Evolutionary conservation across 2,888 invertebrate species (phyloP), one percentile per base, ranked within the genome.

Genomic region (Lasioglossum pauxillum): DNA sequence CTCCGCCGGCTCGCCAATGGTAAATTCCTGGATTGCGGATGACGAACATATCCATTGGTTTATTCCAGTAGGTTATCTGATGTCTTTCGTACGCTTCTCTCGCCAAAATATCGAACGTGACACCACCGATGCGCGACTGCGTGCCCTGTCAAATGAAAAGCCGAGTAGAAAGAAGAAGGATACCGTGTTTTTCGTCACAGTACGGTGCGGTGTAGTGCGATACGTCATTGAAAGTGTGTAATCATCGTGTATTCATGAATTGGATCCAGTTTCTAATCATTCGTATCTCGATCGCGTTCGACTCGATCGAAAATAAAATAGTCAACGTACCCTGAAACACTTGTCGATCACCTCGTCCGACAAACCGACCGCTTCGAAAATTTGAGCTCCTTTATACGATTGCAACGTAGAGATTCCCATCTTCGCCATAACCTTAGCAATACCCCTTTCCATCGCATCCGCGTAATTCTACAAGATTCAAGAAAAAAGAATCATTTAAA

Each of bases 371-470:
- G 99, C 99, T 95, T 99, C 99, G 94, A 99, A 99, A 92, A 99
- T 99, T 96, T 99, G 99, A 0, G 99, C 99, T 88, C 99, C 98
- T 96, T 99, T 99, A 96, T 99, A 99, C 0, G 99, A 99, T 95
- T 99, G 99, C 67, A 99, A 96, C 0, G 99, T 99, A 82, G 99
- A 99, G 94, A 99, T 99, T 82, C 99, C 99, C 99, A 99, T 99
- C 95, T 99, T 99, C 8, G 99, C 99, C 99, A 99, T 99, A 0
- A 97, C 98, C 95, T 99, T 99, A 76, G 98, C 97, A 90, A 98
- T 97, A 76, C 99, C 99, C 1, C 98, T 97, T 93, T 98, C 98
- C 94, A 98, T 97, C 67, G 99, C 99, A 89, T 98, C 97, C 69
- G 98, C 97, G 95, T 99, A 99, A 90, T 99, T 97, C 95, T 96